Conservation (phyloP, 2,113 vertebrate species). For the Tetrax tetrax region DNA sequence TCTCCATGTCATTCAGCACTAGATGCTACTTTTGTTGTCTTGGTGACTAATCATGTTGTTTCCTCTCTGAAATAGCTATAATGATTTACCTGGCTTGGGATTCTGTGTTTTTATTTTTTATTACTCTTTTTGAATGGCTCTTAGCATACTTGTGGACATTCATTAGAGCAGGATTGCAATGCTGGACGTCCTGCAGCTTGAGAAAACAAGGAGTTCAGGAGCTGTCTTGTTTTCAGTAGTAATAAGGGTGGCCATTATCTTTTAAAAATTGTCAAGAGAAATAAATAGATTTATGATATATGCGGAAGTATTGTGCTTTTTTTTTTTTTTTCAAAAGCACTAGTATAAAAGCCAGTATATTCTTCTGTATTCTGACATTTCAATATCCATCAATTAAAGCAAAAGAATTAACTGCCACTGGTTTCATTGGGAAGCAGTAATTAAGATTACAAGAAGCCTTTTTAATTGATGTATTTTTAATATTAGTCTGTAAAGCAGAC, state of each 20-base stretch:
- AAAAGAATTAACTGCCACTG: not conserved
- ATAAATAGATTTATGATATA: not conserved
- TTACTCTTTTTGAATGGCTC: not conserved
- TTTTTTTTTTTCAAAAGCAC: not conserved
- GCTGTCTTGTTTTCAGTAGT: not conserved
- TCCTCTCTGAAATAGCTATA: not conserved
- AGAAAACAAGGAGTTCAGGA: not conserved
- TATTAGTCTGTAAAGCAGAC: not conserved
- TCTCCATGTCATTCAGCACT: not conserved
- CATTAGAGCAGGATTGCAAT: not conserved
- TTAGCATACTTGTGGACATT: not conserved
- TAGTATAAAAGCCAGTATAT: not conserved
- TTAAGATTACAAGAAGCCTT: not conserved
- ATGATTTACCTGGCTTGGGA: not conserved
- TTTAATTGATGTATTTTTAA: constrained; percentile 21
- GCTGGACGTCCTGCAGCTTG: not conserved
- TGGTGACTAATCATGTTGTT: not conserved
- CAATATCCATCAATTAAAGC: constrained; percentile 44
- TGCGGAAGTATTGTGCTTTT: not conserved
- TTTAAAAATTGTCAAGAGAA: not conserved
- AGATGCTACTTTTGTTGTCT: not conserved
- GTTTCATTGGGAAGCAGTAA: not conserved
- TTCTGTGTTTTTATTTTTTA: not conserved
- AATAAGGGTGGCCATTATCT: not conserved
- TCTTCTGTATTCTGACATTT: not conserved